phyloP scores from a whole-genome alignment of 2,113 vertebrate genomes.

The Hoplias malabaricus region DNA sequence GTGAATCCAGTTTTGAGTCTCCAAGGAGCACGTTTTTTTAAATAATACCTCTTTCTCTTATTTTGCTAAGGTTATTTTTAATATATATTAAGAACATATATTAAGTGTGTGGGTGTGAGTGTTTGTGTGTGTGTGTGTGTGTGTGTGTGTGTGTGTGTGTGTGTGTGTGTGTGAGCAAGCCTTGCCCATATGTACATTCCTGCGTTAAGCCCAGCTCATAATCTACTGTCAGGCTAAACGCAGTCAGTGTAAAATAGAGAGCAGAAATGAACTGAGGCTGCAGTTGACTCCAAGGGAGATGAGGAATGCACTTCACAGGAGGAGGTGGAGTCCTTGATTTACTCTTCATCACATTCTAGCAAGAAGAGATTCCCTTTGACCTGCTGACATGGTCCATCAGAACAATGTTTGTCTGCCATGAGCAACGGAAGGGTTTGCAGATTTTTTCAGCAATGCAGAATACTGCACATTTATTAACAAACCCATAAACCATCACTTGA shows the following conservation, averaged over 20 bases:
- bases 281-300: background rate
- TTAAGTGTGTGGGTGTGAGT: background rate
- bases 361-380: background rate
- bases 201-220: background rate
- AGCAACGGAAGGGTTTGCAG: background rate
- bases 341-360: background rate
- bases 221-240: background rate
- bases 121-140: background rate
- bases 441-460: background rate
- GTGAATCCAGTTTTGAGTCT: no score
- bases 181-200: background rate
- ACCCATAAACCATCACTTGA: no score
- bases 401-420: background rate
- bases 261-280: background rate
- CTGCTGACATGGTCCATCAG: background rate
- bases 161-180: background rate
- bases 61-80: no score
- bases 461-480: no score
- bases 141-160: background rate
- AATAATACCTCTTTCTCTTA: no score
- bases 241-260: background rate
- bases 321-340: background rate
- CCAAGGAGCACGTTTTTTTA: no score
- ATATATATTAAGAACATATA: background rate
- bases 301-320: background rate